Evolutionary conservation across 1,140 invertebrate genomes (phyloP), one percentile per base, ranked within the genome.

Genomic region (Steinernema feltiae): DNA sequence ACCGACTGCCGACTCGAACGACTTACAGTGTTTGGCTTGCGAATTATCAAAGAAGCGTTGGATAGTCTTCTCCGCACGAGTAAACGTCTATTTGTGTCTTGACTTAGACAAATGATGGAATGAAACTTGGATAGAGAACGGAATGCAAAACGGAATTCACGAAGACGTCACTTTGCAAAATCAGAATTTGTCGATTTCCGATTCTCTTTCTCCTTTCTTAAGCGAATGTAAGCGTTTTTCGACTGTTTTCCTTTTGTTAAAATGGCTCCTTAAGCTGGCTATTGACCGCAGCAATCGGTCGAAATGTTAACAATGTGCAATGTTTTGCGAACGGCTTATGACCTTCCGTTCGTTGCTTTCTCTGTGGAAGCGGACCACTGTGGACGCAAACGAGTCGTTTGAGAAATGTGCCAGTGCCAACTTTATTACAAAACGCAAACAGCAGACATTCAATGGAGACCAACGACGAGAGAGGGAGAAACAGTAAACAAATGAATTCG

Each of bases 401-500:
- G 7, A 41, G 35, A 18, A 7, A 18, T 41, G 7, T 63, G 53
- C 53, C 53, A 63, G 53, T 63, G 53, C 53, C 53, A 63, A 63
- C 53, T 63, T 63, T 63, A 63, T 63, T 27, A 63, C 53, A 27
- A 17, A 63, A 63, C 24, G 53, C 53, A 63, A 63, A 63, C 24
- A 27, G 53, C 24, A 27, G 53, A 46, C 41, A 63, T n/a, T 63
- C 53, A 15, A 63, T 12, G 7, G 53, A 63, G 53, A 63, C 7
- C 7, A 27, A 63, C 53, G 53, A 63, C 53, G 53, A 63, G 53
- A 63, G 53, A 63, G 24, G 15, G 24, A 3, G 53, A n/a, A 63
- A 63, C 53, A 63, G 53, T 63, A 63, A 63, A 63, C 53, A 63
- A 63, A 63, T 63, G 53, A 63, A 63, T 27, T 27, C 53, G 53